Percentiles rank a stretch among this genome's conserved stretches.
Evolutionary conservation across 2,797 vertebrate species (phyloP).

Genomic region (Acanthurus tractus): DNA sequence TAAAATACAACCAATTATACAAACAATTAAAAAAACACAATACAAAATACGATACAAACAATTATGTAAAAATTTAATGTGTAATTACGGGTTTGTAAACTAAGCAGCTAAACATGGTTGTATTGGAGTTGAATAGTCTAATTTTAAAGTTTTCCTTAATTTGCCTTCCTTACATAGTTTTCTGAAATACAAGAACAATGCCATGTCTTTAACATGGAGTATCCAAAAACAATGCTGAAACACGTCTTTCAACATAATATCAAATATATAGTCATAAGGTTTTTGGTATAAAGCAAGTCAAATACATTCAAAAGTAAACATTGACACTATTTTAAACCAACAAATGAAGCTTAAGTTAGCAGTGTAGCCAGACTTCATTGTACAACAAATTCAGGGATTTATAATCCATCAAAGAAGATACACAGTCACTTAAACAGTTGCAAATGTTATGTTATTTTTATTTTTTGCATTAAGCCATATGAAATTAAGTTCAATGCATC

Average conservation of each 20-base stretch:
- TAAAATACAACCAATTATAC: no score
- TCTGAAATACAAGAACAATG: no score
- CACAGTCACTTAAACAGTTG: background rate
- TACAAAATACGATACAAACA: no score
- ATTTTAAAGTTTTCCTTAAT: no score
- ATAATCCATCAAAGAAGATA: background rate
- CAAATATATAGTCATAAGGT: background rate
- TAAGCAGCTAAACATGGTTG: no score
- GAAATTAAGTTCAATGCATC: constrained; percentile 55
- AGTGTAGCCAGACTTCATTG: background rate
- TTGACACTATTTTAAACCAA: background rate
- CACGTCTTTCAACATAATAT: background rate
- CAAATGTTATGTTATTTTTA: constrained; percentile 4
- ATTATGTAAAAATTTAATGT: no score
- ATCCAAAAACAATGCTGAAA: background rate
- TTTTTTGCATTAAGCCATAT: constrained; percentile 69
- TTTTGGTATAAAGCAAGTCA: background rate
- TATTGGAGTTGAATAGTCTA: no score
- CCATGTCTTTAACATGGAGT: no score
- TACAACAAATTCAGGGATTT: constrained; percentile 51
- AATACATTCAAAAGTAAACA: background rate
- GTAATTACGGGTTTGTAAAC: no score
- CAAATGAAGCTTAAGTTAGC: no score
- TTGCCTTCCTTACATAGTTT: no score
- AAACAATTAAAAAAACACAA: no score